Evolutionary conservation across 1,140 invertebrate genomes (phyloP).

Genomic region (Scaptomyza pallida): DNA sequence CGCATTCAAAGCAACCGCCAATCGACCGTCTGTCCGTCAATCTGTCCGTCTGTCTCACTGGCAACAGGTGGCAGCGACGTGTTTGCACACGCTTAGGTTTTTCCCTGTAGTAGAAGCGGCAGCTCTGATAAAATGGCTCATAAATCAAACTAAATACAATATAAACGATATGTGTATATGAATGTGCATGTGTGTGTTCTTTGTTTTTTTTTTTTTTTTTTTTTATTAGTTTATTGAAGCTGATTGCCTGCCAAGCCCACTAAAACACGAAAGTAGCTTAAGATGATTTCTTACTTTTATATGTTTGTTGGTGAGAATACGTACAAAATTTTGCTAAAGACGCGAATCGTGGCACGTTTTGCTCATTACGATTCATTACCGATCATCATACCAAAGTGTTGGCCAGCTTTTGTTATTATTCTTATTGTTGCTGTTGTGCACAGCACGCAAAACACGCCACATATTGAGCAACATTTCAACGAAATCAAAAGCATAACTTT

Average conservation of each 20-base stretch:
- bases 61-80: constrained; percentile 51
- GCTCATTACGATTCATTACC: constrained; percentile 69
- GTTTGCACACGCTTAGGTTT: constrained; percentile 57
- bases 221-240: constrained; percentile 58
- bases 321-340: constrained; percentile 39
- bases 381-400: constrained; percentile 39
- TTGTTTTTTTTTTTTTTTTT: too few species aligned
- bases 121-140: constrained; percentile 62
- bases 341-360: constrained; percentile 70
- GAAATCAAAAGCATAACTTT: constrained; percentile 19
- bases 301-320: constrained; percentile 21
- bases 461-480: constrained; percentile 26
- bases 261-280: constrained; percentile 9
- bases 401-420: constrained; percentile 31
- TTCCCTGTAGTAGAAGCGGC: constrained; percentile 32
- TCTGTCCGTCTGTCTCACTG: constrained; percentile 12
- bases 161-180: constrained; percentile 9
- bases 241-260: constrained; percentile 29
- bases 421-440: constrained; percentile 32
- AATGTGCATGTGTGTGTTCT: constrained; percentile 57
- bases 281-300: constrained; percentile 28
- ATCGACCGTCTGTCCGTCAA: background rate
- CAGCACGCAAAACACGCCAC: constrained; percentile 43
- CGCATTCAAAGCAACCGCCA: constrained; percentile 50
- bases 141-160: constrained; percentile 63